Evolutionary conservation across 2,113 vertebrate species (phyloP), one percentile per base, ranked within the genome.

Genomic region (Tragelaphus buxtoni): DNA sequence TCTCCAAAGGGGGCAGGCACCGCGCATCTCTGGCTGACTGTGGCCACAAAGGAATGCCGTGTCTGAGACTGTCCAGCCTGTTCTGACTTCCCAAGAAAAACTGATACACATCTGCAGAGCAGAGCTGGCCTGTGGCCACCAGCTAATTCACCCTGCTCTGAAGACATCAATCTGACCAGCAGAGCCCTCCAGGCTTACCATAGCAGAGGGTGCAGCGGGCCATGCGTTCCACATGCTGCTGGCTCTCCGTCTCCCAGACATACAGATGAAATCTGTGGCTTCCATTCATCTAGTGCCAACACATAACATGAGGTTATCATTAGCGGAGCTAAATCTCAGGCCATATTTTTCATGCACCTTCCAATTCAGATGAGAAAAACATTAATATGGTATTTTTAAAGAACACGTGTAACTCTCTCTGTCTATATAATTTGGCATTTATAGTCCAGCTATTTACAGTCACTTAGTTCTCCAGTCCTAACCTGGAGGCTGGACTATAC

Each of bases 131-230:
- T 30, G 3, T 30, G 45, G 58, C 51, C 49, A 69, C 45, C 65
- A 39, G 58, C 13, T 51, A 55, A 35, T 65, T 35, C 47, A 11
- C 14, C 9, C 45, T 69, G 14, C 8, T 42, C 60, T 20, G 9
- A 81, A 49, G 35, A 47, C 51, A 76, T 47, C 2, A 0, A 22
- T 53, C 20, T 0, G 3, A 30, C 20, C n/a, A 24, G 56, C 77
- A 60, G 42, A 3, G 28, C n/a, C 42, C 5, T n/a, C 26, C 85
- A 4, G 4, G 74, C 98, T 99, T 98, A 99, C 99, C 99, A 28
- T 98, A 99, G 96, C 99, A 99, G 97, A 99, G 97, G 0, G 98
- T 96, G 26, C 99, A 99, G 80, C n/a, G 20, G 4, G 76, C 97
- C 96, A 98, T 1, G 1, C 0, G 45, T 12, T 98, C 98, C 2